Percentiles rank a stretch among this genome's conserved stretches.
Conservation (phyloP, 2,113 vertebrate species). For the Microcebus murinus region DNA sequence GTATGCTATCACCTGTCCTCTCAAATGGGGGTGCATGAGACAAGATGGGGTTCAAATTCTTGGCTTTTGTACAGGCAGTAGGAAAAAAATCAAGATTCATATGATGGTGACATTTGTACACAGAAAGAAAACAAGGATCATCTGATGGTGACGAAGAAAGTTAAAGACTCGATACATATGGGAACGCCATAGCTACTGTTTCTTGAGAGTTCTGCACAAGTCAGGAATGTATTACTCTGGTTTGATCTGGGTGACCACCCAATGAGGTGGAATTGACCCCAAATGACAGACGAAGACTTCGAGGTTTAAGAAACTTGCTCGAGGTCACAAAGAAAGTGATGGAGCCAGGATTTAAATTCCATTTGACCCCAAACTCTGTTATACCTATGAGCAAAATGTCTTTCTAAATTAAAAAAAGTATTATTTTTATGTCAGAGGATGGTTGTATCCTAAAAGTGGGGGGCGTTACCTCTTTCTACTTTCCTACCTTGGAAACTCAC, state of each 20-base stretch:
- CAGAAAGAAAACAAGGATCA: neutral
- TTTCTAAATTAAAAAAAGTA: neutral
- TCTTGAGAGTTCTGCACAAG: neutral
- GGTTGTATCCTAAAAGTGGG: neutral
- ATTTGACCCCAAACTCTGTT: neutral
- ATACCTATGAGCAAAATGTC: neutral
- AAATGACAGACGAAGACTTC: neutral
- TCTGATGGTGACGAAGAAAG: neutral
- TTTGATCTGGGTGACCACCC: neutral
- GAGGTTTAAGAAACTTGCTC: neutral
- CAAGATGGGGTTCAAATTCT: neutral
- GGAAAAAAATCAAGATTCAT: neutral
- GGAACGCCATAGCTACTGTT: neutral
- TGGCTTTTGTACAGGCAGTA: neutral
- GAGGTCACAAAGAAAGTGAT: neutral
- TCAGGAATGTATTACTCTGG: neutral
- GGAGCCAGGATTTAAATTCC: neutral
- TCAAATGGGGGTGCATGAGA: neutral
- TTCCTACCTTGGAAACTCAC: neutral
- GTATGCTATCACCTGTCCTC: neutral
- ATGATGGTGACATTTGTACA: neutral
- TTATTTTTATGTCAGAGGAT: neutral
- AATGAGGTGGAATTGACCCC: neutral
- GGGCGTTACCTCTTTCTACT: neutral
- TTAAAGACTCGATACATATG: neutral